Conservation (phyloP, 2,888 invertebrate species). For the Drosophila siamana region DNA sequence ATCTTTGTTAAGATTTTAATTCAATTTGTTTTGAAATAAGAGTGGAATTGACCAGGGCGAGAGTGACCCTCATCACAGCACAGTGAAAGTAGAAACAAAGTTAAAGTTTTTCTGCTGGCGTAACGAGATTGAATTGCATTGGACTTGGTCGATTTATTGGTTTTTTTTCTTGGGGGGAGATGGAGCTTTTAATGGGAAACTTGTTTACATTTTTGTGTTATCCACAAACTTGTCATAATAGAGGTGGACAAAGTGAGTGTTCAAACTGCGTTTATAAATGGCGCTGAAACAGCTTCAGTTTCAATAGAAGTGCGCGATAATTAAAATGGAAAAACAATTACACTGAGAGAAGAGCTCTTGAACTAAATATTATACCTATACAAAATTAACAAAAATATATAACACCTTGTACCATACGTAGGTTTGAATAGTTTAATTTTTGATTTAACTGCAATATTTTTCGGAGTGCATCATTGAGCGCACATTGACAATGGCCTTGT, state of each 20-base stretch:
- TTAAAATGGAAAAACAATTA: constrained; percentile 9
- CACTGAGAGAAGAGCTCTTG: constrained; percentile 20
- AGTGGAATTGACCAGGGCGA: constrained; percentile 4
- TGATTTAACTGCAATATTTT: constrained; percentile 3
- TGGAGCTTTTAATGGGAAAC: constrained; percentile 37
- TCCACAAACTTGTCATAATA: constrained; percentile 31
- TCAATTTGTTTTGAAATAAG: constrained; percentile 50
- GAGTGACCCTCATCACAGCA: constrained; percentile 53
- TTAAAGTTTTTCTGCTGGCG: constrained; percentile 44
- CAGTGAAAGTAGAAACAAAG: constrained; percentile 58
- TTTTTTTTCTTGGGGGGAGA: constrained; percentile 17
- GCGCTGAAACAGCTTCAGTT: constrained; percentile 3
- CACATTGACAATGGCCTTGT: constrained; percentile 37
- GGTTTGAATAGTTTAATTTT: neutral
- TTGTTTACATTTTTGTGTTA: constrained; percentile 41
- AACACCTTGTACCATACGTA: no score
- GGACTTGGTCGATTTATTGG: constrained; percentile 34
- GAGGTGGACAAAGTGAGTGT: constrained; percentile 24
- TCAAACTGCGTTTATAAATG: neutral
- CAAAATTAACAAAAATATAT: no score
- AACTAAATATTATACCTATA: no score
- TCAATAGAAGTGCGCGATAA: constrained; percentile 21
- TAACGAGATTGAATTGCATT: constrained; percentile 39
- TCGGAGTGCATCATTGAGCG: constrained; percentile 2
- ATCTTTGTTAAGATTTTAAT: constrained; percentile 72